These are phyloP conservation scores for Drosophila dives DNA, from an alignment of 2,888 invertebrate species.

Conservation along the genomic window DNA sequence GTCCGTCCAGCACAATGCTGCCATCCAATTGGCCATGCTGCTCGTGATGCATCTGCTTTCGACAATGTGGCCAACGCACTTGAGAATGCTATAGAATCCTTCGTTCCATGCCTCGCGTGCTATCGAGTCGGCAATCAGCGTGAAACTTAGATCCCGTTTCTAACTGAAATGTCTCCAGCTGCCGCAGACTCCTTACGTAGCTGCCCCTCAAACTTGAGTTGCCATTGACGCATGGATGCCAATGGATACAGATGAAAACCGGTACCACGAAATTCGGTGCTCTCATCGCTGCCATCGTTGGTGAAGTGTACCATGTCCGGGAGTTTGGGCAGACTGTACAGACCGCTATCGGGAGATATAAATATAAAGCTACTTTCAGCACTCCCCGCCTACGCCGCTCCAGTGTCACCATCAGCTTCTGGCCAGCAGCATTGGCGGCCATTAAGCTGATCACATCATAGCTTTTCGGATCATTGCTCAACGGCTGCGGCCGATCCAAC, in stretches of 20 bases:
- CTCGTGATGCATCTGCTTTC: constrained; percentile 91
- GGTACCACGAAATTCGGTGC: constrained; percentile 87
- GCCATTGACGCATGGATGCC: constrained; percentile 91
- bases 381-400: constrained; percentile 89
- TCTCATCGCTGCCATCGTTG: constrained; percentile 85
- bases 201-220: constrained; percentile 88
- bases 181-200: constrained; percentile 84
- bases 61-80: constrained; percentile 86
- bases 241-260: constrained; percentile 89
- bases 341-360: constrained; percentile 89
- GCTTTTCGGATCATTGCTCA: constrained; percentile 85
- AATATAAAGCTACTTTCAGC: constrained; percentile 88
- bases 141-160: constrained; percentile 89
- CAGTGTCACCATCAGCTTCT: constrained; percentile 88
- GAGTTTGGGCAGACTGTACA: constrained; percentile 88
- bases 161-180: constrained; percentile 88
- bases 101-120: constrained; percentile 91
- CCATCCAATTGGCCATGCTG: constrained; percentile 90
- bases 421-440: constrained; percentile 87
- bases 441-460: constrained; percentile 93
- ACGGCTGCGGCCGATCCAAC: constrained; percentile 86
- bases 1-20: constrained; percentile 86
- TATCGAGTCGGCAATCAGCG: constrained; percentile 89
- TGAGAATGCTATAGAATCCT: constrained; percentile 88
- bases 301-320: constrained; percentile 89